Conservation (phyloP, 1,140 invertebrate species). For the Aplysia californica region DNA sequence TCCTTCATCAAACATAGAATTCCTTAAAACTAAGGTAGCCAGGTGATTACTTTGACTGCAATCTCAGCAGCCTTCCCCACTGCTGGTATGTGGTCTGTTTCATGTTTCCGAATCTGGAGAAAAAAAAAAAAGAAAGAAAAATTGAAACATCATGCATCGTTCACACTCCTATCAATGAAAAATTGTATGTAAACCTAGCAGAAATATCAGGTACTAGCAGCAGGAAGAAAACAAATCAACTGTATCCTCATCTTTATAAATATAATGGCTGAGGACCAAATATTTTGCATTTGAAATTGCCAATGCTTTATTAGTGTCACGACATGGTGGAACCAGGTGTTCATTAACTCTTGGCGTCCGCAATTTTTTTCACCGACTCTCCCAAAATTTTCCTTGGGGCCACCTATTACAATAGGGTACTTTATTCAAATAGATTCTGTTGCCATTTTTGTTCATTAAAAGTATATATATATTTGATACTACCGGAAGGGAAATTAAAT, state of each 20-base stretch:
- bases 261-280: background rate
- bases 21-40: constrained; percentile 62
- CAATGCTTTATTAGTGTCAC: too few relatives aligned
- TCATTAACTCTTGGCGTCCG: too few relatives aligned
- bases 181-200: constrained; percentile 7
- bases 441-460: too few relatives aligned
- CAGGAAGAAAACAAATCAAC: background rate
- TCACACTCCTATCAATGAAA: background rate
- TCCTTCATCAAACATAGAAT: too few relatives aligned
- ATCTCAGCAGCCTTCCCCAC: constrained; percentile 59
- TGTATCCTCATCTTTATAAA: background rate
- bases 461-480: too few relatives aligned
- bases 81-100: constrained; percentile 50
- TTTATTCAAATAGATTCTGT: too few relatives aligned
- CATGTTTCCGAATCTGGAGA: constrained; percentile 51
- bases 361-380: too few relatives aligned
- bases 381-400: too few relatives aligned
- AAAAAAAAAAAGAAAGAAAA: background rate
- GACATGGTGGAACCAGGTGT: too few relatives aligned
- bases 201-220: background rate
- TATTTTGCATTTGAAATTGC: background rate
- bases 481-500: too few relatives aligned
- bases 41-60: constrained; percentile 63
- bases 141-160: too few relatives aligned
- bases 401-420: too few relatives aligned